Evolutionary conservation across 2,888 invertebrate species (phyloP), one percentile per base, ranked within the genome.

Genomic region (Nebria salina): DNA sequence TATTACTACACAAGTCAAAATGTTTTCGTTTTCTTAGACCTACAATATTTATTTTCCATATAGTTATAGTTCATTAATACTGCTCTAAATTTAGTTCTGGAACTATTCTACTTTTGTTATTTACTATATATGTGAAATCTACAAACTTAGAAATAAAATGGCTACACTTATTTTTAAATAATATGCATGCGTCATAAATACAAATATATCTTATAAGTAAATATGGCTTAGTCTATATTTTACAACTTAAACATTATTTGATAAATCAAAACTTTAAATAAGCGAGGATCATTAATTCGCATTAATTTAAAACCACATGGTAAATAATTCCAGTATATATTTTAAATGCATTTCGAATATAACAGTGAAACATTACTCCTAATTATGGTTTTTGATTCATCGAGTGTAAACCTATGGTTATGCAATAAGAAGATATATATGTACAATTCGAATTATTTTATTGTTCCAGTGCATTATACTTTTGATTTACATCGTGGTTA

Each of bases 1-100:
- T 54, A 54, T 54, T 64, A 54, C 64, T 68, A 68, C 73, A 9
- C 65, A 78, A 78, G 77, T 78, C 73, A 78, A 73, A 65, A 73
- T 72, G 65, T 73, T 78, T 73, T 72, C 54, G 13, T 11, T 54
- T 54, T 54, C 54, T 54, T 54, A 54, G 8, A 2, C 54, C 54
- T 54, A 54, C 54, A 54, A 54, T 54, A 54, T 2, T 54, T 11
- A 13, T 54, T 54, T 54, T 54, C 54, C 54, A 54, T 11, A 54
- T 7, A 78, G 20, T 73, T 76, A 64, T 77, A n/a, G 20, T 42
- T 41, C 41, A 65, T 25, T 78, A 78, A 78, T 78, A 78, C 78
- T 78, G 78, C 34, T 78, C 68, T 70, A 72, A 65, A 73, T 65
- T 65, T 78, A 72, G 73, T 73, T 65, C 72, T 73, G 73, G 65